phyloP scores from a whole-genome alignment of 2,113 vertebrate species.

The Clarias magur region DNA sequence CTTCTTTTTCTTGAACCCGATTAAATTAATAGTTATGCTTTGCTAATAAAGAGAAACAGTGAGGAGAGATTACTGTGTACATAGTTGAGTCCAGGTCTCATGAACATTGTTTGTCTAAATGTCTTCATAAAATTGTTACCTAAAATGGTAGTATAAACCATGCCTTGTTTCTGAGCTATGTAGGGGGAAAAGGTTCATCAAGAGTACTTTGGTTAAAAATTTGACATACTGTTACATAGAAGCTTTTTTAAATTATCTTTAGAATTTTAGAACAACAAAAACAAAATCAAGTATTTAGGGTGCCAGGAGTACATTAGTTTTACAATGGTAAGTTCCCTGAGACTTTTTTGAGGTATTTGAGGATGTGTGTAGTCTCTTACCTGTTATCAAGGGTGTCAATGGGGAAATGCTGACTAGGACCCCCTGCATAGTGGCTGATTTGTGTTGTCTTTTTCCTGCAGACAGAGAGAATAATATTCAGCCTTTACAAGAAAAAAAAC shows the following conservation, averaged over 20 bases:
- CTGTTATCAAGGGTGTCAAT: conserved; percentile 58
- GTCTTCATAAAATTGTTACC: neutral
- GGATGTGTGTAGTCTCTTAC: conserved; percentile 57
- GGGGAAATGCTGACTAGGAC: conserved; percentile 44
- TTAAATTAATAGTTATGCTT: too few species aligned
- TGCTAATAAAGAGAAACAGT: too few species aligned
- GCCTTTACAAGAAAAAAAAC: neutral
- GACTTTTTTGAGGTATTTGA: neutral
- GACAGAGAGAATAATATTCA: conserved; percentile 43
- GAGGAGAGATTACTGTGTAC: too few species aligned
- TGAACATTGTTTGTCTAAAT: neutral
- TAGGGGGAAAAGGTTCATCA: neutral
- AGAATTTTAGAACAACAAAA: neutral
- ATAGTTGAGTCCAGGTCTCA: too few species aligned
- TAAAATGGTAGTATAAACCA: neutral
- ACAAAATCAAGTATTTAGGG: neutral
- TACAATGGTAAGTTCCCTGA: conserved; percentile 3
- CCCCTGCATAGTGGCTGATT: conserved; percentile 61
- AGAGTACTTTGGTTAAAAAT: neutral
- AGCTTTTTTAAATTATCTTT: neutral
- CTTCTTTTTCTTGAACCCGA: too few species aligned
- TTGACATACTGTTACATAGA: neutral
- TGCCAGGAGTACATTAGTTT: neutral
- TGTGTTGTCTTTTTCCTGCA: conserved; percentile 55
- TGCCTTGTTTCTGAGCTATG: neutral